Evolutionary conservation across 2,797 vertebrate species (phyloP).

Genomic region (Lindbergichthys nudifrons): DNA sequence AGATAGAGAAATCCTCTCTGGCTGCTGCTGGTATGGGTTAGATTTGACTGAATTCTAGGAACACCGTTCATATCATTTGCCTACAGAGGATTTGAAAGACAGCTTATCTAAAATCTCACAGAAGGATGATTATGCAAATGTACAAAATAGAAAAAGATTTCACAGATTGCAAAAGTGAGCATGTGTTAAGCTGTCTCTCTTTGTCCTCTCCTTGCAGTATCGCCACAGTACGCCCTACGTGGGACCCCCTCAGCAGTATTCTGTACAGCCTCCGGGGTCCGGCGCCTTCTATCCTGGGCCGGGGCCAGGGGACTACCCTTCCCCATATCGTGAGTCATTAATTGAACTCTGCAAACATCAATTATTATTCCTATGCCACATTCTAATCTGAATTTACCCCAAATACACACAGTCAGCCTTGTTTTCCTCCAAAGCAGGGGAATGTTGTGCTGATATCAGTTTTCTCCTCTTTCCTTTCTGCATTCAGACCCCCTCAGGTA

Average conservation of each 20-base stretch:
- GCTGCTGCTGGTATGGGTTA: background rate
- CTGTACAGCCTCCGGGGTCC: conserved; percentile 92
- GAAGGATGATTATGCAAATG: background rate
- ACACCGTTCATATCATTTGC: background rate
- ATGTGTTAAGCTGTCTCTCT: background rate
- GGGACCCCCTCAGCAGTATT: conserved; percentile 95
- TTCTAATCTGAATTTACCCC: conserved; percentile 7
- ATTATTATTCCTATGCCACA: background rate
- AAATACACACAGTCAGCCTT: conserved; percentile 24
- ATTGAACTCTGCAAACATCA: conserved; percentile 17
- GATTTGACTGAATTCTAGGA: background rate
- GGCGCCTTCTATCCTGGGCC: conserved; percentile 95
- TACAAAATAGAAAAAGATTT: background rate
- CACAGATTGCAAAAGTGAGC: background rate
- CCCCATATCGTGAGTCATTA: conserved; percentile 91
- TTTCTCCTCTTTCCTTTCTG: conserved; percentile 29
- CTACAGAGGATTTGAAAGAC: background rate
- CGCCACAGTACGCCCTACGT: conserved; percentile 95
- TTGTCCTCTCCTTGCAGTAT: conserved; percentile 84
- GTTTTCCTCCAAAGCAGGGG: background rate
- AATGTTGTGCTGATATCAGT: conserved; percentile 27
- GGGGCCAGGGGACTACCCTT: conserved; percentile 94
- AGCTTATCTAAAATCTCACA: conserved; percentile 4
- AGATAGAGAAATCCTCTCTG: background rate
- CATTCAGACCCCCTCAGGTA: conserved; percentile 81